A percentile compares a stretch with the other conserved stretches of the same genome.
Conservation (phyloP, 1,140 invertebrate species). For the Drosophila baimaii region DNA sequence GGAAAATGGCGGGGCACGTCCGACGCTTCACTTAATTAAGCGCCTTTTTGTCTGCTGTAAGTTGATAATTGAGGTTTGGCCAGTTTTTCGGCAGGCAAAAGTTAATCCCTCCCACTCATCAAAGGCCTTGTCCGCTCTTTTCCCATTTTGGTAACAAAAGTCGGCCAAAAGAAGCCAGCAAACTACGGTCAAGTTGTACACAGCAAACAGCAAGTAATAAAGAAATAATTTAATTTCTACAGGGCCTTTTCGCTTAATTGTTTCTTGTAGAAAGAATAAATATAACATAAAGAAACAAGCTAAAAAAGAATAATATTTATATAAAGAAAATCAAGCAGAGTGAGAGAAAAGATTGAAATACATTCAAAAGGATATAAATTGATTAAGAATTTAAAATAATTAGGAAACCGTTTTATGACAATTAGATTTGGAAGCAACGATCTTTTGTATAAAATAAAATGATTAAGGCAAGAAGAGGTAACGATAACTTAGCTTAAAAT, state of each 20-base stretch:
- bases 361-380: constrained; percentile 1
- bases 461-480: too few relatives aligned
- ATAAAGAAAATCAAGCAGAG: not conserved
- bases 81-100: constrained; percentile 67
- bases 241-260: constrained; percentile 8
- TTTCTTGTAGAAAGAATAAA: constrained; percentile 4
- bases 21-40: constrained; percentile 76
- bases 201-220: constrained; percentile 1
- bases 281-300: too few relatives aligned
- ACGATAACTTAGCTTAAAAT: too few relatives aligned
- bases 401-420: not conserved
- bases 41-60: constrained; percentile 76
- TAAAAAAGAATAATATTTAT: too few relatives aligned
- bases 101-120: too few relatives aligned
- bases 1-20: constrained; percentile 70
- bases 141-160: constrained; percentile 34
- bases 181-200: constrained; percentile 12
- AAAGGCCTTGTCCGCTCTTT: too few relatives aligned
- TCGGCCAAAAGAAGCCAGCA: constrained; percentile 16
- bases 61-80: constrained; percentile 77
- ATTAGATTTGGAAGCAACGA: not conserved
- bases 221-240: constrained; percentile 28
- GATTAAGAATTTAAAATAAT: not conserved
- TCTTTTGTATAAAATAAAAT: too few relatives aligned
- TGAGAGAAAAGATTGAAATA: not conserved